Base-by-base conservation (phyloP, 2,797 vertebrate species). In the Melanotaenia pygmaea region DNA sequence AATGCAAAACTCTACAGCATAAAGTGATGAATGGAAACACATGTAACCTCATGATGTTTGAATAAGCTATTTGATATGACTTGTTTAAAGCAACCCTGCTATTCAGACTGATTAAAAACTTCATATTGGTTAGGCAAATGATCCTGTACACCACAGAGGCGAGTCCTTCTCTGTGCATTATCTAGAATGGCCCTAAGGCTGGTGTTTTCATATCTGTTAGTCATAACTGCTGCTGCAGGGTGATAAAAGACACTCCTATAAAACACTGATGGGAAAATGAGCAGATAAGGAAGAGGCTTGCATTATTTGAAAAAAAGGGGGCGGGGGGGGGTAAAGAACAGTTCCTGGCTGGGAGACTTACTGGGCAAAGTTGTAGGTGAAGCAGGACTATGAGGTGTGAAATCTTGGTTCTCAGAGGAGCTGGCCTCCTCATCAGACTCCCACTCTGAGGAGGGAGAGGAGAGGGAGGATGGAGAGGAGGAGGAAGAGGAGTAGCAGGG, bases 401-500 rank as follows among this genome's bases (percentile, higher is more conserved):
- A 86, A 43, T 82, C 83, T 28, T 65, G 86, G 72, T 43, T 67
- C 43, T 92, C 90, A 16, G 84, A 89, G 0, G 0, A 86, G 64
- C 83, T 81, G 81, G 75, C 92, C 64, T 97, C 96, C 57, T 95
- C 94, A 0, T 97, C 96, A 0, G 88, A 93, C 76, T 90, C 92
- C 89, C 89, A 92, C 67, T 90, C 91, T 79, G 95, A 95, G 86
- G 94, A 88, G 68, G 95, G 96, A 0, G 91, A 91, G 0, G 93
- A 91, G 0, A 91, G 79, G 0, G 51, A 94, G 93, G 61, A 90
- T 91, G 78, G 93, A 0, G 93, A 94, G 22, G 93, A 92, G 0
- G 92, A 94, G 28, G 93, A 92, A 28, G 94, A 94, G 30, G 90
- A 93, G 73, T 87, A 94, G 76, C 86, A 92, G 66, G 87, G 88